A percentile compares a stretch with the other conserved stretches of the same genome.
Conservation (phyloP, 1,140 invertebrate genomes). For the Lysiphlebus fabarum region DNA sequence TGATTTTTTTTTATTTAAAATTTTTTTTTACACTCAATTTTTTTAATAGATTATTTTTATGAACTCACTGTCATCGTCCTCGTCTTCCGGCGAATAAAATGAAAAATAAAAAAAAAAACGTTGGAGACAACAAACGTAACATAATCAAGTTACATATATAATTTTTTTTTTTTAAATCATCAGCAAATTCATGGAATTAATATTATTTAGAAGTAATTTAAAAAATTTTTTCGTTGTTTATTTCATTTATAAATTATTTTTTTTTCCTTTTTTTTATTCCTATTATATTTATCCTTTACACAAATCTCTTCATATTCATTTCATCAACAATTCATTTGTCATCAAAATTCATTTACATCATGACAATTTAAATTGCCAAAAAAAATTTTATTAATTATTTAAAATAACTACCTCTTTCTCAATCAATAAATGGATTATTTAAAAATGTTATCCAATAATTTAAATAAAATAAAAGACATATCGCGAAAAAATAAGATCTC, state of each 20-base stretch:
- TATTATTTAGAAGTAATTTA: conserved; percentile 33
- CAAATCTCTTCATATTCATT: conserved; percentile 10
- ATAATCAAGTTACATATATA: conserved; percentile 44
- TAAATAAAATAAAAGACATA: conserved; percentile 60
- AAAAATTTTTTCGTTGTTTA: conserved; percentile 49
- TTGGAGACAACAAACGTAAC: conserved; percentile 26
- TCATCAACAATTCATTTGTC: background rate
- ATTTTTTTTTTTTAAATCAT: conserved; percentile 15
- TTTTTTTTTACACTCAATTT: too few species aligned
- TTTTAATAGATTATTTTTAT: too few species aligned
- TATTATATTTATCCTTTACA: conserved; percentile 27
- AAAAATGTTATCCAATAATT: conserved; percentile 15
- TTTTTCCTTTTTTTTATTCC: conserved; percentile 56
- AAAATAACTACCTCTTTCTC: conserved; percentile 30
- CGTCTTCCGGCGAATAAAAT: conserved; percentile 21
- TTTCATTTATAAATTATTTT: conserved; percentile 62
- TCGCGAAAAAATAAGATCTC: conserved; percentile 77
- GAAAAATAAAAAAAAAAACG: background rate
- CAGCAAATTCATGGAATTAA: conserved; percentile 21
- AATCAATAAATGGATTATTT: conserved; percentile 16
- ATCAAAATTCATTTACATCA: conserved; percentile 10
- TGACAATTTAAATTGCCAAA: background rate
- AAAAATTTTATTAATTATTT: conserved; percentile 21
- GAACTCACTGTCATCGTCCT: conserved; percentile 23
- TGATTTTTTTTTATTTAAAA: background rate